Evolutionary conservation across 2,888 invertebrate genomes (phyloP).

Genomic region (Esperia sulphurella): DNA sequence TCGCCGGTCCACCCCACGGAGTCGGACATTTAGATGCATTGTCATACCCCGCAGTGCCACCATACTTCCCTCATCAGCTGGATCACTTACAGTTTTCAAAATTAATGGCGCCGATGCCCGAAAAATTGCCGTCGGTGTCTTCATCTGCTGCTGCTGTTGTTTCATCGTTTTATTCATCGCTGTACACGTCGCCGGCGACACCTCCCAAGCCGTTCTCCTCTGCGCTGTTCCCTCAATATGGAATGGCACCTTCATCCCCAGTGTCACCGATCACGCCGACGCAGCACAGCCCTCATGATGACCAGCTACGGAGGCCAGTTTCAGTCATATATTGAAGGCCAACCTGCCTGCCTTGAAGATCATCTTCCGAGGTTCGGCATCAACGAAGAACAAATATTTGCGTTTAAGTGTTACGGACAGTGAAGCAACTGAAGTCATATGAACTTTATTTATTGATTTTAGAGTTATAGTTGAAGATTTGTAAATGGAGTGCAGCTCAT

Average conservation of each 20-base stretch:
- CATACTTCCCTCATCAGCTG: conserved; percentile 88
- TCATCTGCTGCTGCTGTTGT: conserved; percentile 80
- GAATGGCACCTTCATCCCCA: conserved; percentile 65
- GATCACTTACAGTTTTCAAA: conserved; percentile 82
- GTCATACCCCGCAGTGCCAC: conserved; percentile 82
- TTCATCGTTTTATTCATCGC: conserved; percentile 83
- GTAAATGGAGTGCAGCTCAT: conserved; percentile 54
- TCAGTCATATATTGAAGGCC: conserved; percentile 84
- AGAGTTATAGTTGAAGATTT: conserved; percentile 46
- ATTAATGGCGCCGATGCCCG: conserved; percentile 73
- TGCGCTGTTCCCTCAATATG: conserved; percentile 75
- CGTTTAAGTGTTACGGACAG: conserved; percentile 50
- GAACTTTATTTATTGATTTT: conserved; percentile 65
- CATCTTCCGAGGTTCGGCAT: conserved; percentile 48
- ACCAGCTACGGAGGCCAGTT: conserved; percentile 83
- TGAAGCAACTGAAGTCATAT: conserved; percentile 37
- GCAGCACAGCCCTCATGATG: conserved; percentile 75
- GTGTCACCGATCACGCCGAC: conserved; percentile 65
- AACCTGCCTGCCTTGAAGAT: conserved; percentile 63
- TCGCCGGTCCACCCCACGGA: conserved; percentile 80
- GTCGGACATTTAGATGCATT: conserved; percentile 80
- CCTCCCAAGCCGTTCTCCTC: conserved; percentile 76
- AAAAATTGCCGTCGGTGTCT: conserved; percentile 66
- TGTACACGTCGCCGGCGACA: conserved; percentile 79
- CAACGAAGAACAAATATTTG: conserved; percentile 18